These are phyloP conservation scores for Ligdia adustata DNA, from an alignment of 2,888 invertebrate species.

Conservation along the genomic window DNA sequence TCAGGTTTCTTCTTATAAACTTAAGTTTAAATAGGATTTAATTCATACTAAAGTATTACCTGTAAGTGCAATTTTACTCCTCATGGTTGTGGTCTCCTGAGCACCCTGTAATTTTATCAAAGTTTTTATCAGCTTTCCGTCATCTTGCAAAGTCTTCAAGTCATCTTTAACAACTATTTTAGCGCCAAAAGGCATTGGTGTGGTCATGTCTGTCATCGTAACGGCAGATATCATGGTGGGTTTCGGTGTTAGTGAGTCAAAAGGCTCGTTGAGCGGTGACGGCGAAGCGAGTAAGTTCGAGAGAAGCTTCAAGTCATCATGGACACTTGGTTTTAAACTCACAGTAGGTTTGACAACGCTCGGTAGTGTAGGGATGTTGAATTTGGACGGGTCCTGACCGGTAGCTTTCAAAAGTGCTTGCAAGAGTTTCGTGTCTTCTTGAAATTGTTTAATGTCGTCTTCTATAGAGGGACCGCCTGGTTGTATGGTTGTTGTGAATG, in stretches of 20 bases:
- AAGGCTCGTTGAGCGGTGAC: constrained; percentile 66
- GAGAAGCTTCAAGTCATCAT: constrained; percentile 62
- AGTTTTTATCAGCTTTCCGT: constrained; percentile 75
- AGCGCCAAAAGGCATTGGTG: constrained; percentile 63
- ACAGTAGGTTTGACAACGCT: constrained; percentile 56
- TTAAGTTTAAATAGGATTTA: too few species aligned
- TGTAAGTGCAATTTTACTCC: constrained; percentile 70
- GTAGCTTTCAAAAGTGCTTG: constrained; percentile 76
- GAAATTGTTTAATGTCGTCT: constrained; percentile 76
- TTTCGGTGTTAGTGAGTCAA: constrained; percentile 62
- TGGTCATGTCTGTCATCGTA: constrained; percentile 48
- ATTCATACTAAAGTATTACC: too few species aligned
- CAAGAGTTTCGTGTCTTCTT: constrained; percentile 76
- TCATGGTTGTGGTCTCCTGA: constrained; percentile 70
- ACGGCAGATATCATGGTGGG: constrained; percentile 49
- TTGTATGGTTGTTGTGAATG: constrained; percentile 54
- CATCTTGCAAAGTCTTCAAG: constrained; percentile 68
- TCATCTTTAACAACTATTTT: constrained; percentile 71
- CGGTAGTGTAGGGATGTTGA: constrained; percentile 71
- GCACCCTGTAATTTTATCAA: constrained; percentile 76
- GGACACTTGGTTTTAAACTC: constrained; percentile 56
- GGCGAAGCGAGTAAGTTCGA: constrained; percentile 68
- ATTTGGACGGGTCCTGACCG: constrained; percentile 74
- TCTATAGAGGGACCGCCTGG: constrained; percentile 63
- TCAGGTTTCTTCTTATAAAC: too few species aligned